These are phyloP conservation scores for Formica selysi DNA, from an alignment of 1,140 invertebrate genomes.

Conservation along the genomic window DNA sequence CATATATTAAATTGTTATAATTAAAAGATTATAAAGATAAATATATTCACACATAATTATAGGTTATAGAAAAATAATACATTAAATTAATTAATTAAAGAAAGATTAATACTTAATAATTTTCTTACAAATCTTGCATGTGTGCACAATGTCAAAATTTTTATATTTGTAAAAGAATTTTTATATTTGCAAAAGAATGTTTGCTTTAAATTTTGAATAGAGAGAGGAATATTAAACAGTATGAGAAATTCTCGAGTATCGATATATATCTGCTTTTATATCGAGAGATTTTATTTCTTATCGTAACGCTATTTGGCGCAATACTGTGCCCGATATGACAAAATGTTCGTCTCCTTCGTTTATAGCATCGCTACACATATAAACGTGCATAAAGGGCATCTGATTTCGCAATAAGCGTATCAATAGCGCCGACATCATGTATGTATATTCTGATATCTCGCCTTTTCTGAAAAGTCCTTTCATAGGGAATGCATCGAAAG, in stretches of 20 bases:
- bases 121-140: background rate
- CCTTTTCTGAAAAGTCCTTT: slow-evolving; percentile 6
- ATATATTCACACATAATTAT: too few species aligned
- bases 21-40: too few species aligned
- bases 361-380: background rate
- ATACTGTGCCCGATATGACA: background rate
- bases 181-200: background rate
- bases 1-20: too few species aligned
- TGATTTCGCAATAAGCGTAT: background rate
- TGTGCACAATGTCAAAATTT: background rate
- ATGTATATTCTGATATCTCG: slow-evolving; percentile 4
- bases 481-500: background rate
- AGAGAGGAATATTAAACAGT: background rate
- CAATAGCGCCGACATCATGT: background rate
- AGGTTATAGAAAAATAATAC: too few species aligned
- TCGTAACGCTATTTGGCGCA: background rate
- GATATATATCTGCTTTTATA: background rate
- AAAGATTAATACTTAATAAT: background rate
- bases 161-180: background rate
- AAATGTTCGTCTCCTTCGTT: background rate
- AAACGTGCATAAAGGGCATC: slow-evolving; percentile 6
- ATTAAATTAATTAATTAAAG: too few species aligned
- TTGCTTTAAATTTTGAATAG: background rate
- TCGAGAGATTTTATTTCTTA: background rate
- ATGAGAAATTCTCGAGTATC: background rate